Base-by-base conservation (phyloP, 2,888 invertebrate genomes). In the Aphodius sticticus region DNA sequence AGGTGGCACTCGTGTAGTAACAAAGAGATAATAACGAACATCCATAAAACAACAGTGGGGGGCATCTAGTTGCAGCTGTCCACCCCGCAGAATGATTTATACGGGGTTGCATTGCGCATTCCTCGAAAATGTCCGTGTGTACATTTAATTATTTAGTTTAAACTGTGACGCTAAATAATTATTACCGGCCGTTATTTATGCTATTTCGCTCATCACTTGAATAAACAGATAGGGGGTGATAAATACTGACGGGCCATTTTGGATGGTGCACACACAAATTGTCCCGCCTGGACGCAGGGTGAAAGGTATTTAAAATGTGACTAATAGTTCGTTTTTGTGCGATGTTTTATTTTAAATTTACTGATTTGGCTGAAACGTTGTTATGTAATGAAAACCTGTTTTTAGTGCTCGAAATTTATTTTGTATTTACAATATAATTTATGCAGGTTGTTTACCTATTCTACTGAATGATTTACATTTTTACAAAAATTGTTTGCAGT, bases 111-210 rank as follows among this genome's bases (percentile, higher is more conserved):
- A 53, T 12, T 53, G 53, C 53, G 53, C 7, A 53, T 53, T 35
- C 15, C n/a, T 16, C n/a, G 74, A 74, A 74, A 81, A 76, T 70
- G 35, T 77, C 77, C 76, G 15, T 79, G 77, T 77, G 75, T 77
- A 71, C 81, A 79, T 81, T 81, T 75, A 81, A 81, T 81, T 81
- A 81, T 79, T 77, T 81, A 79, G 70, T 80, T 78, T 78, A 78
- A 78, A 76, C 69, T 78, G 36, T 53, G 69, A 81, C 77, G 71
- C 76, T 78, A 77, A 79, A 79, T 79, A 75, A 81, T 77, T 81
- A 81, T 81, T 81, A 81, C 75, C 53, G 7, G 36, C 14, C 70
- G 79, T 81, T 80, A 81, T 81, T 81, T 81, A 81, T 81, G 79
- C 70, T 79, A 78, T 79, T 77, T 70, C 36, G 77, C 74, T 76